Base-by-base conservation (phyloP, 2,888 invertebrate species). In the Eudiplozoon nipponicum region DNA sequence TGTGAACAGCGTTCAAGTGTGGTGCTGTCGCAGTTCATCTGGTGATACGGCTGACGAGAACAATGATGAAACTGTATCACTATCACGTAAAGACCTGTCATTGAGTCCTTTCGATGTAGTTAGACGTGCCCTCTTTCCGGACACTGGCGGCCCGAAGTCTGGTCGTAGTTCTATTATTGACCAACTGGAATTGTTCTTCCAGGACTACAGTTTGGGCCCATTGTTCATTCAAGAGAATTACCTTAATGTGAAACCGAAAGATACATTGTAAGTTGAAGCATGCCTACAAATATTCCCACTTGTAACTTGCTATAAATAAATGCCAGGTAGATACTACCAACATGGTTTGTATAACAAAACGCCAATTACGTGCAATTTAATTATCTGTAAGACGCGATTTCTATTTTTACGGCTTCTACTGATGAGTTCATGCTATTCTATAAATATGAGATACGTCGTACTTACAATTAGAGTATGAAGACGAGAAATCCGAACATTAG, bases 141-240 rank as follows among this genome's bases (percentile, higher is more conserved):
- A 34, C 72, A 75, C 47, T 2, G 52, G 50, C 7, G 54, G 52
- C n/a, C 53, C 52, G 17, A 52, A 54, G 43, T 52, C 51, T 1
- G 47, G 49, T 2, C 47, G 49, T 23, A 57, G 56, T 54, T 50
- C 52, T 1, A 34, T 57, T 5, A 47, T 67, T 47, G 80, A 84
- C 53, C 78, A 73, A 56, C 69, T 71, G 40, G 74, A 75, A 54
- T 63, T 94, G 40, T 98, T 90, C 62, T 98, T 90, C 61, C 71
- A 76, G 52, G 94, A 98, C 63, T 98, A 94, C 61, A 77, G 71
- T 51, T 67, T 94, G 46, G 71, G 72, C n/a, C 78, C 86, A 1
- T 63, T 98, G 11, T 94, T 98, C 61, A 80, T 94, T 0, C 84
- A 90, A 51, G 90, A 98, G 57, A 94, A 90, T 60, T 98, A 94